Percentiles rank a stretch among this genome's conserved stretches.
These are phyloP conservation scores for Rutilus rutilus DNA, from an alignment of 2,113 vertebrate genomes.

Conservation along the genomic window DNA sequence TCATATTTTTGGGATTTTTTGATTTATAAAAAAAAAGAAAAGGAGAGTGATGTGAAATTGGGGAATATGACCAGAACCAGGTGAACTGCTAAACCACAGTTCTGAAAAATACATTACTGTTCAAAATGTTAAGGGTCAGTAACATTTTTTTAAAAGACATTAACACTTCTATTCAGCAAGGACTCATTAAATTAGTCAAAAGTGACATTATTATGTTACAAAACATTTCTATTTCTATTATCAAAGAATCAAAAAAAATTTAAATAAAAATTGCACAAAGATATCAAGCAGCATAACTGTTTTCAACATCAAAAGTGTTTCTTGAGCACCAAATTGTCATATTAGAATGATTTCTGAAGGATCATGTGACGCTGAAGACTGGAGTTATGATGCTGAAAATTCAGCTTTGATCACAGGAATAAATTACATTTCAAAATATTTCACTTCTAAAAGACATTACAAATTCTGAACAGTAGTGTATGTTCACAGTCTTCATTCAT, in stretches of 20 bases:
- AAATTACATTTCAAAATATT: background rate
- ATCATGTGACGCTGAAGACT: background rate
- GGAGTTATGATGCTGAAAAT: background rate
- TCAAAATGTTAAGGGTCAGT: background rate
- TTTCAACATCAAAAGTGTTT: background rate
- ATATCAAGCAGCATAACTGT: background rate
- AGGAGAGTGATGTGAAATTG: background rate
- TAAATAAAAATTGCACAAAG: background rate
- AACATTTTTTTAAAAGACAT: background rate
- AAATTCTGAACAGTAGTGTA: too few relatives aligned
- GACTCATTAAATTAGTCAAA: background rate
- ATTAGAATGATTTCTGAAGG: background rate
- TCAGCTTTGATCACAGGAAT: too few relatives aligned
- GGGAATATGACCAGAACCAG: background rate
- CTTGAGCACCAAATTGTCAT: background rate
- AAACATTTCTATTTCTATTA: background rate
- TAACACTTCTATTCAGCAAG: background rate
- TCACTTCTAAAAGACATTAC: background rate
- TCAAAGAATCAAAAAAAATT: background rate
- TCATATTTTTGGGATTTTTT: background rate
- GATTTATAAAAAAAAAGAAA: background rate
- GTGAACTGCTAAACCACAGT: too few relatives aligned
- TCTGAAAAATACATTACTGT: too few relatives aligned
- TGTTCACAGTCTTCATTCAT: background rate
- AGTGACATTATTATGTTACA: background rate